phyloP scores from a whole-genome alignment of 2,797 vertebrate species.

The Hephaestus fuliginosus region DNA sequence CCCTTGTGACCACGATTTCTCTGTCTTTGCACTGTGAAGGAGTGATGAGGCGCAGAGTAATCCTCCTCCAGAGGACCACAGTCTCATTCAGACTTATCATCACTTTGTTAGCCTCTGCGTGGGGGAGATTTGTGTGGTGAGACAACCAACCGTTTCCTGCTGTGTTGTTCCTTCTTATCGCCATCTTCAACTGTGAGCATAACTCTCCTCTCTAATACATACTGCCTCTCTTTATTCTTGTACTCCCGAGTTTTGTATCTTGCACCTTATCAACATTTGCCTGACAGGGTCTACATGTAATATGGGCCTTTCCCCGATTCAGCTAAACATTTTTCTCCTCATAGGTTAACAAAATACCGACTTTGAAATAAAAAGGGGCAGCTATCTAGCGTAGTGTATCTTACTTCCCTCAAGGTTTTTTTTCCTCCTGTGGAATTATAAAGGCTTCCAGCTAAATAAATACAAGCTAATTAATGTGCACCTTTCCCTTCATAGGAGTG shows the following conservation, averaged over 20 bases:
- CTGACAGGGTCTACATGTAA: slow-evolving; percentile 8
- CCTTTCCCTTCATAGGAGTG: slow-evolving; percentile 69
- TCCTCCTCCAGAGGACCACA: slow-evolving; percentile 58
- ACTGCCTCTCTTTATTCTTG: background rate
- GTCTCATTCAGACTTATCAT: slow-evolving; percentile 71
- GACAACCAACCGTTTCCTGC: slow-evolving; percentile 50
- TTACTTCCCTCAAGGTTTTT: slow-evolving; percentile 22
- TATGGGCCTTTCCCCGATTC: slow-evolving; percentile 19
- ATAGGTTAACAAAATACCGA: slow-evolving; percentile 37
- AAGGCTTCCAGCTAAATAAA: slow-evolving; percentile 85
- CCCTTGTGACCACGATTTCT: slow-evolving; percentile 56
- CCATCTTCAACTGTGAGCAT: slow-evolving; percentile 18
- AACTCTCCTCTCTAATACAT: slow-evolving; percentile 3
- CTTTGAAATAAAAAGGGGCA: slow-evolving; percentile 53
- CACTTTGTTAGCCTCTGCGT: slow-evolving; percentile 66
- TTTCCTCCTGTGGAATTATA: slow-evolving; percentile 67
- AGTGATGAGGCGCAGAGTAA: slow-evolving; percentile 64
- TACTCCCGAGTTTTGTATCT: background rate
- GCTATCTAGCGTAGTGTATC: slow-evolving; percentile 43
- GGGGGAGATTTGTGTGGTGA: slow-evolving; percentile 55
- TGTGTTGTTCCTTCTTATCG: slow-evolving; percentile 30
- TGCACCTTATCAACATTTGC: slow-evolving; percentile 25
- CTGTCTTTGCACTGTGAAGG: slow-evolving; percentile 37
- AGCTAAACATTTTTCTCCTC: slow-evolving; percentile 35
- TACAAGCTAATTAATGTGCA: slow-evolving; percentile 82